A percentile compares a stretch with the other conserved stretches of the same genome.
These are phyloP conservation scores for Sciaenops ocellatus DNA, from an alignment of 2,797 vertebrate genomes.

Conservation along the genomic window DNA sequence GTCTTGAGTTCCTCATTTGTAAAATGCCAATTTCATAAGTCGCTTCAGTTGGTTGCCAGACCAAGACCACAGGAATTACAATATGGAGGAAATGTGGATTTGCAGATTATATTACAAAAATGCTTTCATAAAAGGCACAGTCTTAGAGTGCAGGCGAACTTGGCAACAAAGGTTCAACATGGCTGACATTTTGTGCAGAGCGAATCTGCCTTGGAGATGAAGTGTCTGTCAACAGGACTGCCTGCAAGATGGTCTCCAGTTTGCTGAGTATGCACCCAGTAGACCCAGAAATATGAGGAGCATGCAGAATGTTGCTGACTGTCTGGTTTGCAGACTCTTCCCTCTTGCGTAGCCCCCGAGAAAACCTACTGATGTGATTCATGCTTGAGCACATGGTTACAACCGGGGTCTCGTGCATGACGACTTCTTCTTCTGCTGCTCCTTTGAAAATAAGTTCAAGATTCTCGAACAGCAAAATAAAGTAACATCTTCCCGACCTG, in stretches of 20 bases:
- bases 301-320: conserved; percentile 70
- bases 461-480: conserved; percentile 43
- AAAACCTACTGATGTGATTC: conserved; percentile 56
- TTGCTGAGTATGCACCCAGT: conserved; percentile 73
- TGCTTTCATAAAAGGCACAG: conserved; percentile 22
- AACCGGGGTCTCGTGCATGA: conserved; percentile 18
- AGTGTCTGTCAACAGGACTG: conserved; percentile 64
- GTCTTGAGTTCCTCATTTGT: conserved; percentile 41
- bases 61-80: conserved; percentile 48
- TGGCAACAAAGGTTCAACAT: conserved; percentile 48
- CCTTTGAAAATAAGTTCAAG: conserved; percentile 46
- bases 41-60: conserved; percentile 48
- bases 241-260: conserved; percentile 60
- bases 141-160: conserved; percentile 33
- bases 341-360: conserved; percentile 35
- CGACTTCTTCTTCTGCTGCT: conserved; percentile 28
- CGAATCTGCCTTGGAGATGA: conserved; percentile 64
- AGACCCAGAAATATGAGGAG: conserved; percentile 70
- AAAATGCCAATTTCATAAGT: conserved; percentile 56
- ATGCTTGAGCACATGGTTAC: conserved; percentile 56
- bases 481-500: conserved; percentile 29
- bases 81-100: conserved; percentile 46
- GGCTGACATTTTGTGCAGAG: conserved; percentile 49
- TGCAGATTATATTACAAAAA: conserved; percentile 41
- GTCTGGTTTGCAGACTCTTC: conserved; percentile 51